Base-by-base conservation (phyloP, 2,113 vertebrate genomes). In the Sprattus sprattus region DNA sequence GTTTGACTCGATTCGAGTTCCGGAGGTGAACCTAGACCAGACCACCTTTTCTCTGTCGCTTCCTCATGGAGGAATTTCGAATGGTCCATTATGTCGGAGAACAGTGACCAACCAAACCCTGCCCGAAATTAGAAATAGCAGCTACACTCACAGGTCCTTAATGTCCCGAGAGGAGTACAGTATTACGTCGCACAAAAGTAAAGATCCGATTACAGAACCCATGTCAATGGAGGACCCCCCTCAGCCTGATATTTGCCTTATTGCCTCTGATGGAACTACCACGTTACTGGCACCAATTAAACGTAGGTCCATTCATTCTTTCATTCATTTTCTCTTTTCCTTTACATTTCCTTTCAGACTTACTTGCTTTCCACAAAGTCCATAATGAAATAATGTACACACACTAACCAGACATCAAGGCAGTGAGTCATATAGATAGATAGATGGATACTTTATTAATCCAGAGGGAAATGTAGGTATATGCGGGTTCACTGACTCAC, bases 61-160 rank as follows among this genome's bases (percentile, higher is more conserved):
- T 28, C 71, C 50, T 4, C 78, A 32, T 11, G 85, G 81, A 84
- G 86, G 85, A 80, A 22, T 50, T 83, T 82, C 83, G 32, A 22
- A 85, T 75, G 60, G 57, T 46, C 60, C 83, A 16, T 32, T 78
- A 83, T 83, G 84, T 60, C 91, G 0, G 22, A 49, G 2, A 22
- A 84, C 20, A 81, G 81, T 54, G 86, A 89, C 18, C 0, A 83
- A 1, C 0, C 13, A 45, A 75, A 75, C 60, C 45, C 84, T 60
- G 22, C 45, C 64, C 50, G 84, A 84, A 82, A 67, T 82, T 9
- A 60, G 67, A 44, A 80, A 83, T 44, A 78, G 25, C 28, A 32
- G 32, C 71, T 44, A 39, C 71, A 11, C 71, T 13, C 71, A 78
- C 28, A 32, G 11, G 18, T 20, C 20, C 7, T 20, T 22, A 20